Evolutionary conservation across 2,113 vertebrate genomes (phyloP).

Genomic region (Channa argus): DNA sequence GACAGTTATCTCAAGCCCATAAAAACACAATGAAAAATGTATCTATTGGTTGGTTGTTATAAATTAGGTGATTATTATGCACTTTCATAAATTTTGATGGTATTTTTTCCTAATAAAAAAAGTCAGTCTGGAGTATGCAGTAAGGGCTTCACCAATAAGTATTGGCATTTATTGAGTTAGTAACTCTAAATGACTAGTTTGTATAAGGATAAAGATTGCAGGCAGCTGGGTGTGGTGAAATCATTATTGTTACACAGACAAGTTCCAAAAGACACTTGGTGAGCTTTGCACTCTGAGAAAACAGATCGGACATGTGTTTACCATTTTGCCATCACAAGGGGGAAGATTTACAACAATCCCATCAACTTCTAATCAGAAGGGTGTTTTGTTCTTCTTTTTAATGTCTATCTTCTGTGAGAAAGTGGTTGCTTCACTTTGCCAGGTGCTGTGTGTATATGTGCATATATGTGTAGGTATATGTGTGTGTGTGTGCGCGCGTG

Average conservation of each 20-base stretch:
- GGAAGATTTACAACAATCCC: constrained; percentile 68
- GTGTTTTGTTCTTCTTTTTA: constrained; percentile 58
- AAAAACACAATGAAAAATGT: neutral
- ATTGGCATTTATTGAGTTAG: constrained; percentile 38
- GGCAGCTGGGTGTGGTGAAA: constrained; percentile 49
- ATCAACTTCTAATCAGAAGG: constrained; percentile 73
- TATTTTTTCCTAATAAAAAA: neutral
- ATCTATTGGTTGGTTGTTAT: constrained; percentile 2
- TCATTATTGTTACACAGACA: constrained; percentile 45
- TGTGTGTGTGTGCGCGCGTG: constrained; percentile 12
- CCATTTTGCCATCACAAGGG: constrained; percentile 68
- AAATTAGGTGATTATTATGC: constrained; percentile 7
- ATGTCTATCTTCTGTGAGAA: constrained; percentile 65
- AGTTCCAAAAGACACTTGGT: constrained; percentile 49
- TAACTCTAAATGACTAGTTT: constrained; percentile 42
- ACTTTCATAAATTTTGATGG: constrained; percentile 6
- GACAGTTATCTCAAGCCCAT: neutral
- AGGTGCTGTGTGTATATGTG: constrained; percentile 52
- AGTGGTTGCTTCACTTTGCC: constrained; percentile 65
- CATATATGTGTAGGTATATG: constrained; percentile 26
- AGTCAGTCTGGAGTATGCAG: neutral
- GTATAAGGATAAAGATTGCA: constrained; percentile 20
- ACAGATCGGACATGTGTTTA: constrained; percentile 74
- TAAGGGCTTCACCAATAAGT: constrained; percentile 23
- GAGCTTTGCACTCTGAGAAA: constrained; percentile 50